Evolutionary conservation across 2,113 vertebrate species (phyloP).

Genomic region (Heloderma charlesbogerti): DNA sequence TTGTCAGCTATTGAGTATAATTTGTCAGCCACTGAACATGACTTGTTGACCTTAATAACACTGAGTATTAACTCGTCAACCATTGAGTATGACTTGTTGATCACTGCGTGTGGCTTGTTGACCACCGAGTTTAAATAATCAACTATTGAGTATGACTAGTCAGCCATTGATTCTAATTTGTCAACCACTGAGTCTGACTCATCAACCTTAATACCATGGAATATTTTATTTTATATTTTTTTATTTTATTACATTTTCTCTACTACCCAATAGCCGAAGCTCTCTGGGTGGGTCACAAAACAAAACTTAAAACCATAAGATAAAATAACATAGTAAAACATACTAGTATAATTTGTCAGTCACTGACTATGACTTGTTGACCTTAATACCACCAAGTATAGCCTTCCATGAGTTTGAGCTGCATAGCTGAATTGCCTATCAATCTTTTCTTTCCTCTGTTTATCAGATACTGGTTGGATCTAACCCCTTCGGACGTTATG

Average conservation of each 20-base stretch:
- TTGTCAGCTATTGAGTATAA: not conserved
- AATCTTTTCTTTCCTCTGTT: not conserved
- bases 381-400: not conserved
- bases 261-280: too few relatives aligned
- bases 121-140: not conserved
- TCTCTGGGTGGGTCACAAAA: too few relatives aligned
- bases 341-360: not conserved
- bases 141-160: not conserved
- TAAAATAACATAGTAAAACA: too few relatives aligned
- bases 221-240: not conserved
- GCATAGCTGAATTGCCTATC: not conserved
- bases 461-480: conserved; percentile 79
- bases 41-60: too few relatives aligned
- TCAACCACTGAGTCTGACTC: not conserved
- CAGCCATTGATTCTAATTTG: not conserved
- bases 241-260: too few relatives aligned
- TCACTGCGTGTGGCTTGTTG: too few relatives aligned
- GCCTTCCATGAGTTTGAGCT: not conserved
- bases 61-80: not conserved
- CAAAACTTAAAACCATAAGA: too few relatives aligned
- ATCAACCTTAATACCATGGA: not conserved
- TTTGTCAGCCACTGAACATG: not conserved
- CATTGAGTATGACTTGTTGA: not conserved
- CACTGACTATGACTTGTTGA: not conserved
- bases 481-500: conserved; percentile 68